Evolutionary conservation across 2,888 invertebrate genomes (phyloP), one percentile per base, ranked within the genome.

Genomic region (Cryptus viduatorius): DNA sequence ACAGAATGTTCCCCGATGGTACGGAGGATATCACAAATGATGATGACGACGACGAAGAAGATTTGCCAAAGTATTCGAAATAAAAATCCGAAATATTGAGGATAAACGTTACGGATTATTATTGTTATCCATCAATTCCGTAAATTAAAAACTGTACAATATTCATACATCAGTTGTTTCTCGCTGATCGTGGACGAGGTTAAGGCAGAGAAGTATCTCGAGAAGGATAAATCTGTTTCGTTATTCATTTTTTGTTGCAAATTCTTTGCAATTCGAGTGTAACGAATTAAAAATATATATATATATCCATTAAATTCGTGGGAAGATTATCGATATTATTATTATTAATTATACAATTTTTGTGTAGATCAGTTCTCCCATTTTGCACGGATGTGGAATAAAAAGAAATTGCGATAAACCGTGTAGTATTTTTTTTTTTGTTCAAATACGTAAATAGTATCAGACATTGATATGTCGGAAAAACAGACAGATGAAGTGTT

Each of bases 341-440:
- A 48, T 46, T 53, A 71, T 71, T 53, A 53, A 31, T 53, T 71
- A 53, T 69, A 71, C 71, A 71, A 37, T 50, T 69, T 69, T 69
- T 37, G 37, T 37, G 37, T 37, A 37, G 37, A 37, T 37, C 37
- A 37, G 37, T 37, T 7, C 8, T 37, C 37, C 37, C 37, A 37
- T 37, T 37, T 37, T 5, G 37, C 37, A 37, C 37, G 37, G 37
- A 37, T 8, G 37, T 37, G 8, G 37, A 37, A 37, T 37, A 8
- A 37, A 37, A 37, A 37, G 1, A 7, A 1, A 37, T 37, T 8
- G 37, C 37, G 37, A 8, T 37, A 1, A 37, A 37, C 5, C 0
- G 37, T 37, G 37, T 8, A 37, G 37, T 5, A 24, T 24, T 44
- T 44, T 12, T 44, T 48, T 48, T 48, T 48, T 48, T 48, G 0